These are phyloP conservation scores for Eriosoma lanigerum DNA, from an alignment of 1,140 invertebrate species.

Conservation along the genomic window DNA sequence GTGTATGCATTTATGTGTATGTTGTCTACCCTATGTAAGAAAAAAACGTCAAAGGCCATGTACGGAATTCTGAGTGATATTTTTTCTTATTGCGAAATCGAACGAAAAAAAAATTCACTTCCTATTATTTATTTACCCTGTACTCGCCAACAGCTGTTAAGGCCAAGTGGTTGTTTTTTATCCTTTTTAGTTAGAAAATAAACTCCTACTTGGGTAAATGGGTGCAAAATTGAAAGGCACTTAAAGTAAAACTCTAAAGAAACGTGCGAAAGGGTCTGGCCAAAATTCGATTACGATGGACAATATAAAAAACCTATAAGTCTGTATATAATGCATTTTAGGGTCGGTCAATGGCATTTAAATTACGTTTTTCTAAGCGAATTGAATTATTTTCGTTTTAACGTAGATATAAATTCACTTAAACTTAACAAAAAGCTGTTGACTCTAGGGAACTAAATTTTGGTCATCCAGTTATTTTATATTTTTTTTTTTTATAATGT, in stretches of 20 bases:
- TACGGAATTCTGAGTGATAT: conserved; percentile 44
- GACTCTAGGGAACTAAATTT: not conserved
- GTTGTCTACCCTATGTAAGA: not conserved
- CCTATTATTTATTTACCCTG: conserved; percentile 51
- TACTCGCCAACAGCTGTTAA: conserved; percentile 50
- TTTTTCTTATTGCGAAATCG: conserved; percentile 22
- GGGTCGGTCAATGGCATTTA: conserved; percentile 51
- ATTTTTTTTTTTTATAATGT: too few species aligned
- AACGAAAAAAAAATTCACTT: conserved; percentile 40
- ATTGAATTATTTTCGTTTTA: conserved; percentile 49
- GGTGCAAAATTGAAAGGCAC: conserved; percentile 51
- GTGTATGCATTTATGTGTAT: not conserved
- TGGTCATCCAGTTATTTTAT: not conserved
- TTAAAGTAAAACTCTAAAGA: conserved; percentile 51
- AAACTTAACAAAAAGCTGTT: conserved; percentile 18
- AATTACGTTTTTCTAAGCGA: conserved; percentile 47
- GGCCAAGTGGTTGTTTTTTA: conserved; percentile 45
- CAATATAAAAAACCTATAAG: conserved; percentile 50
- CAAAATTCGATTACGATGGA: conserved; percentile 49
- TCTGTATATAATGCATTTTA: conserved; percentile 40
- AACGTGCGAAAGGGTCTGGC: conserved; percentile 50
- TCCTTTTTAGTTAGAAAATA: conserved; percentile 34
- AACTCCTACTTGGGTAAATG: conserved; percentile 50
- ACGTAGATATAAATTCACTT: conserved; percentile 41
- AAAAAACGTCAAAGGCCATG: conserved; percentile 33